phyloP scores from a whole-genome alignment of 2,113 vertebrate species.

The Macquaria australasica region DNA sequence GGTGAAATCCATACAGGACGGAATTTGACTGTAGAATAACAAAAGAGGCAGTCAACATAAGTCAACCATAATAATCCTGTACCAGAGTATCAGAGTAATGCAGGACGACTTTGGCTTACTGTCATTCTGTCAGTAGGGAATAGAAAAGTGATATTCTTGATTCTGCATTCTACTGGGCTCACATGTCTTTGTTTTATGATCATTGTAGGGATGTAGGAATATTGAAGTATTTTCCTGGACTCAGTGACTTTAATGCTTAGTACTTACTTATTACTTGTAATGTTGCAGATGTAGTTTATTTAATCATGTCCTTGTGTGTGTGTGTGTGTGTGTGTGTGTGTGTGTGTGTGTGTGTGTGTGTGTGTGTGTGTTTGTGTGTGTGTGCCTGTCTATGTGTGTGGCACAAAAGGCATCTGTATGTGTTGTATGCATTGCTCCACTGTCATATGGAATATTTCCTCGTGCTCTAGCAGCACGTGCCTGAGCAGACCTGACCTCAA shows the following conservation, averaged over 20 bases:
- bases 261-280: neutral
- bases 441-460: conserved; percentile 47
- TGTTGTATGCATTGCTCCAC: conserved; percentile 21
- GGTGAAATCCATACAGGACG: conserved; percentile 31
- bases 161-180: neutral
- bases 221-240: neutral
- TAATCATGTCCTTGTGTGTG: neutral
- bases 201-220: neutral
- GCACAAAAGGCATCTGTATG: conserved; percentile 28
- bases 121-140: neutral
- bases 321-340: neutral
- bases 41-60: conserved; percentile 2
- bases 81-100: neutral
- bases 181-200: neutral
- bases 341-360: neutral
- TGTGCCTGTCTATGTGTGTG: neutral
- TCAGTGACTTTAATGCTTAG: neutral
- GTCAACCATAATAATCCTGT: conserved; percentile 4
- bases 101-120: neutral
- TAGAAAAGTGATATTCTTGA: neutral
- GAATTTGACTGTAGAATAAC: conserved; percentile 19
- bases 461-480: conserved; percentile 62
- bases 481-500: conserved; percentile 57
- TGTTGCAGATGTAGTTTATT: neutral
- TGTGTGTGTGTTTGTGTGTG: neutral